Percentiles rank a stretch among this genome's conserved stretches.
These are phyloP conservation scores for Paedocypris sp. DNA, from an alignment of 2,113 vertebrate species.

Conservation along the genomic window DNA sequence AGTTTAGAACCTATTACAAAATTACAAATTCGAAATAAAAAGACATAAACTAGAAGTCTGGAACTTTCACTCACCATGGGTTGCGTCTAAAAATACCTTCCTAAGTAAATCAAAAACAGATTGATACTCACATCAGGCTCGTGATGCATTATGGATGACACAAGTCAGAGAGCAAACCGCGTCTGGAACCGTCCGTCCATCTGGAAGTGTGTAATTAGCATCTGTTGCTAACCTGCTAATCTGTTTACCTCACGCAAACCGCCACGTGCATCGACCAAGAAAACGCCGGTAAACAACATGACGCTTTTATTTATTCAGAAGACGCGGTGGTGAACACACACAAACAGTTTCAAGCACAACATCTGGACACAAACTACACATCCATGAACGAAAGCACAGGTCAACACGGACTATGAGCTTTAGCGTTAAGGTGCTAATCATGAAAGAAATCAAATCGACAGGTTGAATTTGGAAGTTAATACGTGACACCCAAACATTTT, in stretches of 20 bases:
- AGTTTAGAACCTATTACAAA: too few species aligned
- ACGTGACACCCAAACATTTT: too few species aligned
- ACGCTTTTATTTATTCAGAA: conserved; percentile 27
- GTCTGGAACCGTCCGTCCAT: neutral
- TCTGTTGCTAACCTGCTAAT: neutral
- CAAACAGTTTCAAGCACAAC: conserved; percentile 11
- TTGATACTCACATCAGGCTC: neutral
- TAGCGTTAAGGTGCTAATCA: neutral
- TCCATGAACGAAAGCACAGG: neutral
- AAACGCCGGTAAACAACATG: too few species aligned
- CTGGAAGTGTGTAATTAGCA: neutral
- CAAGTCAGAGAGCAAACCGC: neutral
- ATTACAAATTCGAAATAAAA: too few species aligned
- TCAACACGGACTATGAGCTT: neutral
- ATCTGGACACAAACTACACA: conserved; percentile 1
- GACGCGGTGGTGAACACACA: conserved; percentile 35
- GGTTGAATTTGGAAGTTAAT: too few species aligned
- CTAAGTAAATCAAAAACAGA: too few species aligned
- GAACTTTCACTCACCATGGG: too few species aligned
- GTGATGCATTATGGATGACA: neutral
- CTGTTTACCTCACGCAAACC: too few species aligned
- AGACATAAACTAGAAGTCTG: too few species aligned
- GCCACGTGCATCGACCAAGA: too few species aligned
- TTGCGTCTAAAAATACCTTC: too few species aligned
- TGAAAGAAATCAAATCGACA: neutral